Percentiles rank a stretch among this genome's conserved stretches.
phyloP scores from a whole-genome alignment of 2,113 vertebrate genomes.

The Mandrillus leucophaeus region DNA sequence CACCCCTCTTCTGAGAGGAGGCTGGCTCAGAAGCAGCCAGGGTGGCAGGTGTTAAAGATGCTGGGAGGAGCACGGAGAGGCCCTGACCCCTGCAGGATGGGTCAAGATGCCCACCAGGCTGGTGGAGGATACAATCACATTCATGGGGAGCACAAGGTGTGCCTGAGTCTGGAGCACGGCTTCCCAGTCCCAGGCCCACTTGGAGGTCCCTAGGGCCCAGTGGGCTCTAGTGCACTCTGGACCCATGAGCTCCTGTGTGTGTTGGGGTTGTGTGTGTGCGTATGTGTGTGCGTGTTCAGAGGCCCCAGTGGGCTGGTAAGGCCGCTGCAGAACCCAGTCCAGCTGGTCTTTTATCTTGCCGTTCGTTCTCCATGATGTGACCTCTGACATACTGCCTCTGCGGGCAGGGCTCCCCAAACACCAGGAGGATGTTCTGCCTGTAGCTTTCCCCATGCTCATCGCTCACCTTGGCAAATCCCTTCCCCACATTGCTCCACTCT shows the following conservation, averaged over 20 bases:
- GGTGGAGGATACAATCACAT: background rate
- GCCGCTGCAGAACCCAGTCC: background rate
- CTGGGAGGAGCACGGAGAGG: background rate
- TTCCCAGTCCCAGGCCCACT: background rate
- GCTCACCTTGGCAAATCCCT: background rate
- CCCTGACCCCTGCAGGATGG: background rate
- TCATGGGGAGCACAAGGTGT: background rate
- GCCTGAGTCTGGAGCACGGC: background rate
- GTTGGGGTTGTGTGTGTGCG: no score
- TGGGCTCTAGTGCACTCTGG: background rate
- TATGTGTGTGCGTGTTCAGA: accelerated
- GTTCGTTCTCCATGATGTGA: no score
- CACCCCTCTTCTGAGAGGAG: background rate
- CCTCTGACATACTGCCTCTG: background rate
- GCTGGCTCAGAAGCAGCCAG: background rate
- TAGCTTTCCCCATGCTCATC: background rate
- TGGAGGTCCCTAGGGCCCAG: background rate
- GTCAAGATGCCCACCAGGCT: background rate
- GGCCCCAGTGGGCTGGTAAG: no score
- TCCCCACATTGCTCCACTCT: no score
- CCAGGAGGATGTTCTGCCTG: background rate
- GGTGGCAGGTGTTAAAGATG: background rate
- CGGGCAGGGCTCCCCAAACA: background rate
- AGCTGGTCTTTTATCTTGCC: background rate
- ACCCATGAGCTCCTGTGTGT: background rate